Conservation (phyloP, 2,113 vertebrate genomes). For the Rhinichthys klamathensis region DNA sequence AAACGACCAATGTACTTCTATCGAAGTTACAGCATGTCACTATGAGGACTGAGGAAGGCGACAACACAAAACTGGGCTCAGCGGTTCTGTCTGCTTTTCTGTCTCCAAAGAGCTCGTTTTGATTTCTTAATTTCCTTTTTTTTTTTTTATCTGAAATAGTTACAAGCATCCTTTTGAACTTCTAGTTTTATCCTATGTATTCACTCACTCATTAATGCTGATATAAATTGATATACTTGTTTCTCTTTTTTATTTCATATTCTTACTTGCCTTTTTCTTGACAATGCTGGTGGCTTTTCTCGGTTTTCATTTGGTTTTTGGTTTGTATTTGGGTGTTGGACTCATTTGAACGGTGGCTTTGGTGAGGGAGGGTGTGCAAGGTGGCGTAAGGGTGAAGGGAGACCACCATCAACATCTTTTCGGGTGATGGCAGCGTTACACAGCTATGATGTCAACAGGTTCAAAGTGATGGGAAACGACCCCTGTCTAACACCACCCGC, state of each 20-base stretch:
- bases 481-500: slow-evolving; percentile 27
- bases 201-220: slow-evolving; percentile 31
- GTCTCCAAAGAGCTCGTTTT: slow-evolving; percentile 43
- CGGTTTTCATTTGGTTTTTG: slow-evolving; percentile 1
- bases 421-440: slow-evolving; percentile 24
- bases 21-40: slow-evolving; percentile 4
- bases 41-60: slow-evolving; percentile 10
- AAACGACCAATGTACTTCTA: slow-evolving; percentile 18
- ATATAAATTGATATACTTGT: slow-evolving; percentile 31
- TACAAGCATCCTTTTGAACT: slow-evolving; percentile 41
- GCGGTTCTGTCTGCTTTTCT: not conserved
- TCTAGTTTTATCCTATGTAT: slow-evolving; percentile 49
- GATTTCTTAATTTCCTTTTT: not conserved
- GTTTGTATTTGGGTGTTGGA: slow-evolving; percentile 38
- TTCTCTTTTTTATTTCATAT: slow-evolving; percentile 42
- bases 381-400: slow-evolving; percentile 32
- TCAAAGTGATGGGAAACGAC: slow-evolving; percentile 42
- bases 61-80: slow-evolving; percentile 29
- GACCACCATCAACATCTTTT: slow-evolving; percentile 18
- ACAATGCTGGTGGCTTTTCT: slow-evolving; percentile 33
- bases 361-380: slow-evolving; percentile 28
- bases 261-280: slow-evolving; percentile 55
- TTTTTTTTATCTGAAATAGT: slow-evolving; percentile 39
- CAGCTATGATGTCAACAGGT: slow-evolving; percentile 43
- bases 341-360: slow-evolving; percentile 21